phyloP scores from a whole-genome alignment of 2,888 invertebrate species.

The Sinhomidia bicolor region DNA sequence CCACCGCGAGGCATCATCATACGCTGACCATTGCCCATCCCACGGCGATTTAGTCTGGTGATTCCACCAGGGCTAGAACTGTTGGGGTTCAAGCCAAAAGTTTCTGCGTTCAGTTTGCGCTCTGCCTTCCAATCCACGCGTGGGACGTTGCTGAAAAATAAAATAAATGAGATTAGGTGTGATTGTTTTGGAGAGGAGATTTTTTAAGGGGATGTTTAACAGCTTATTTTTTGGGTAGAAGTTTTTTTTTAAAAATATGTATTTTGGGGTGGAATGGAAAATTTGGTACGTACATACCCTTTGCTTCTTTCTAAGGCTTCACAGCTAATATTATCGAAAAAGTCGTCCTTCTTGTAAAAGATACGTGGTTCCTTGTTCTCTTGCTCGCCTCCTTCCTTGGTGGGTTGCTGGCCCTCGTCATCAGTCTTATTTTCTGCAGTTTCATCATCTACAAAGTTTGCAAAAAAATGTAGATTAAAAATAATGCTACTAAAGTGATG shows the following conservation, averaged over 20 bases:
- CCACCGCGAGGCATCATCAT: constrained; percentile 58
- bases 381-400: constrained; percentile 33
- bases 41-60: constrained; percentile 79
- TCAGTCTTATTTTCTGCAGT: constrained; percentile 38
- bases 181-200: background rate
- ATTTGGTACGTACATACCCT: constrained; percentile 82
- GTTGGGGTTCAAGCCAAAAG: constrained; percentile 91
- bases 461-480: background rate
- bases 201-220: background rate
- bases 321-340: constrained; percentile 99
- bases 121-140: constrained; percentile 96
- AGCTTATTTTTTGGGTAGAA: background rate
- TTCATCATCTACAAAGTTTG: constrained; percentile 56
- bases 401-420: constrained; percentile 81
- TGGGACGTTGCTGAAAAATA: constrained; percentile 87
- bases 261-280: constrained; percentile 1
- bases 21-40: constrained; percentile 73
- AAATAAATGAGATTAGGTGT: background rate
- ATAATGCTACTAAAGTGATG: no score
- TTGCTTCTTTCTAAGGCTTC: constrained; percentile 95
- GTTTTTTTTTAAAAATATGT: no score
- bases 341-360: constrained; percentile 97
- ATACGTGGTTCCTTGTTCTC: constrained; percentile 86
- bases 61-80: constrained; percentile 83
- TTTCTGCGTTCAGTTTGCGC: constrained; percentile 97